Percentiles rank a stretch among this genome's conserved stretches.
Evolutionary conservation across 2,888 invertebrate genomes (phyloP).

Genomic region (Sylvicola fuscatus): DNA sequence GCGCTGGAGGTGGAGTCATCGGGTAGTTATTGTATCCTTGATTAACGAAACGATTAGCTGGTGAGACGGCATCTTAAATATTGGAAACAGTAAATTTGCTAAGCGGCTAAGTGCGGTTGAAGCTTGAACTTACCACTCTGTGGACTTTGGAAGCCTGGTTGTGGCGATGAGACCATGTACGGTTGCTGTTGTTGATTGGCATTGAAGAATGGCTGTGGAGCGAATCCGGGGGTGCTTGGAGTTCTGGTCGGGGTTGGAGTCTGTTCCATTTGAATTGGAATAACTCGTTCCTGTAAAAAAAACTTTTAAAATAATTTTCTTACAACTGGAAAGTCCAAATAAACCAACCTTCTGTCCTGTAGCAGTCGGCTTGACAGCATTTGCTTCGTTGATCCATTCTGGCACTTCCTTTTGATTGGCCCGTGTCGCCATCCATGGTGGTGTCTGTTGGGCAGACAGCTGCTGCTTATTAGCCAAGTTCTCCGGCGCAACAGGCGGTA

Average conservation of each 20-base stretch:
- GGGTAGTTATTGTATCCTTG: slow-evolving; percentile 24
- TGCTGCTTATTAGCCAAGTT: slow-evolving; percentile 14
- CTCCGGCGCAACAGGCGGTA: slow-evolving; percentile 30
- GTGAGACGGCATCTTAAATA: neutral
- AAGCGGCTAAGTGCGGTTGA: too few species aligned
- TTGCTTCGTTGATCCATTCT: slow-evolving; percentile 16
- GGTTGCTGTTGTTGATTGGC: slow-evolving; percentile 12
- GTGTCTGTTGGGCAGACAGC: slow-evolving; percentile 7
- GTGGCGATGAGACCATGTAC: slow-evolving; percentile 5
- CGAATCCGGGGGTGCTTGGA: slow-evolving; percentile 13
- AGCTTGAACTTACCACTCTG: neutral
- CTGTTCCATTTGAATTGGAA: slow-evolving; percentile 24
- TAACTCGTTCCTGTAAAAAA: slow-evolving; percentile 19
- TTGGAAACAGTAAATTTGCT: slow-evolving; percentile 1
- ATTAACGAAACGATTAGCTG: slow-evolving; percentile 26
- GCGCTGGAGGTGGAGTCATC: slow-evolving; percentile 7
- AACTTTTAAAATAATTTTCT: neutral
- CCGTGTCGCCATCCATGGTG: slow-evolving; percentile 11
- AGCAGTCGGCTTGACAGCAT: neutral
- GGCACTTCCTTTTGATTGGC: slow-evolving; percentile 17
- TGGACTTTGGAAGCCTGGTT: neutral
- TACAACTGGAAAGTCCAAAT: too few species aligned
- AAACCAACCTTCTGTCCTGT: neutral
- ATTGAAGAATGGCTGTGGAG: slow-evolving; percentile 16
- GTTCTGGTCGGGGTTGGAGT: slow-evolving; percentile 14